Percentiles rank a stretch among this genome's conserved stretches.
phyloP scores from a whole-genome alignment of 1,140 invertebrate species.

The Leptestheria dahalacensis region DNA sequence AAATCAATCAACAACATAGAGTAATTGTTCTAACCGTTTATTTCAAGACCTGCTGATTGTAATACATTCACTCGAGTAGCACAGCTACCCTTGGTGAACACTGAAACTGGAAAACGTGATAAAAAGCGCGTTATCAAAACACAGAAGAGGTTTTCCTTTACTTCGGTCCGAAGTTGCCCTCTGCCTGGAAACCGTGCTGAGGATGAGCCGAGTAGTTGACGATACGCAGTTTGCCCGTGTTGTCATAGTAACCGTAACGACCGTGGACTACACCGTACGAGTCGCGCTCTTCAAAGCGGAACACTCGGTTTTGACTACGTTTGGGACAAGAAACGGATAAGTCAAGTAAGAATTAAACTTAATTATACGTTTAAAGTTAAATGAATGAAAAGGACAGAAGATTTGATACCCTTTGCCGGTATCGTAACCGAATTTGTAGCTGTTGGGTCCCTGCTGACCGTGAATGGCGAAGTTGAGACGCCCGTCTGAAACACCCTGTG shows the following conservation, averaged over 20 bases:
- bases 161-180: background rate
- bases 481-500: constrained; percentile 9
- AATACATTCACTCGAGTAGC: no score
- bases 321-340: constrained; percentile 3
- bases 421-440: constrained; percentile 73
- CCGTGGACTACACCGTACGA: constrained; percentile 59
- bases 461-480: constrained; percentile 26
- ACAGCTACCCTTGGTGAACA: no score
- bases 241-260: constrained; percentile 67
- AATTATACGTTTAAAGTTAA: no score
- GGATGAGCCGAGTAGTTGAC: constrained; percentile 62
- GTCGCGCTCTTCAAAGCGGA: constrained; percentile 61
- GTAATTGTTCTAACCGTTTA: no score
- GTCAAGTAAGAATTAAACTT: no score
- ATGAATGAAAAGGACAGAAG: no score
- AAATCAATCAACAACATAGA: no score
- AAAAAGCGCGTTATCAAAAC: background rate
- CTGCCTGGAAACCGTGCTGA: constrained; percentile 40
- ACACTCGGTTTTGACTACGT: constrained; percentile 57
- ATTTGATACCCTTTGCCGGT: constrained; percentile 74
- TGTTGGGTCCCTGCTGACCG: constrained; percentile 62
- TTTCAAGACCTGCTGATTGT: no score
- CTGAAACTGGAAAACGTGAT: no score
- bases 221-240: constrained; percentile 55
- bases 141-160: background rate